Evolutionary conservation across 2,113 vertebrate species (phyloP).

Genomic region (Cromileptes altivelis): DNA sequence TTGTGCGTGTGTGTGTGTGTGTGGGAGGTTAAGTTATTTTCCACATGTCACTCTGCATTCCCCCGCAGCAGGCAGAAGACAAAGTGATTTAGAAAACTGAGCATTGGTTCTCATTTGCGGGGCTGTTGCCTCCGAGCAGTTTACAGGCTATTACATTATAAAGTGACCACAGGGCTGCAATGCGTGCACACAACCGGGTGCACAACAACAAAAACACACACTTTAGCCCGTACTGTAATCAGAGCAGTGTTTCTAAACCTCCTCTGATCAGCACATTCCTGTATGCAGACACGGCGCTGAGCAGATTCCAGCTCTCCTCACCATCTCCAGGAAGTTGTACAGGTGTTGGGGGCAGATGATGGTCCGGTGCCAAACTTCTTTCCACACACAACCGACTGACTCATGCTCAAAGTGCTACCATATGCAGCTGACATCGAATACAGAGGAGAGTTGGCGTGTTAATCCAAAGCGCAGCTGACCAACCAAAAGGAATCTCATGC

Average conservation of each 20-base stretch:
- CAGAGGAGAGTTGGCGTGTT: background rate
- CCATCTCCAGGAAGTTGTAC: constrained; percentile 51
- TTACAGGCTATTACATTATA: background rate
- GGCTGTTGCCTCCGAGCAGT: background rate
- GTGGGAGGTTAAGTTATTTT: constrained; percentile 42
- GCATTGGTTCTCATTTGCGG: background rate
- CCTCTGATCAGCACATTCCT: constrained; percentile 43
- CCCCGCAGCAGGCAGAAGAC: constrained; percentile 16
- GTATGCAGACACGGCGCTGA: background rate
- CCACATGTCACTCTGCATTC: constrained; percentile 46
- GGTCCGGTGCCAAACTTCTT: constrained; percentile 25
- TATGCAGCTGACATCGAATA: constrained; percentile 34
- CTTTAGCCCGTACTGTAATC: background rate
- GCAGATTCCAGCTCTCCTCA: constrained; percentile 29
- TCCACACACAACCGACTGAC: constrained; percentile 29
- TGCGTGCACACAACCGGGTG: background rate
- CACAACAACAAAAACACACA: constrained; percentile 19
- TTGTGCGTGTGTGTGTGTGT: background rate
- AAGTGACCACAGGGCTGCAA: background rate
- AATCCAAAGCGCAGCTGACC: constrained; percentile 3
- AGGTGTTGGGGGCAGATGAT: constrained; percentile 55
- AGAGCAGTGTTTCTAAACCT: background rate
- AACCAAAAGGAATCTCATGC: background rate
- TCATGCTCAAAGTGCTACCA: constrained; percentile 51
- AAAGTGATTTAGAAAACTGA: background rate